Conservation (phyloP, 2,113 vertebrate species). For the Vicugna pacos region DNA sequence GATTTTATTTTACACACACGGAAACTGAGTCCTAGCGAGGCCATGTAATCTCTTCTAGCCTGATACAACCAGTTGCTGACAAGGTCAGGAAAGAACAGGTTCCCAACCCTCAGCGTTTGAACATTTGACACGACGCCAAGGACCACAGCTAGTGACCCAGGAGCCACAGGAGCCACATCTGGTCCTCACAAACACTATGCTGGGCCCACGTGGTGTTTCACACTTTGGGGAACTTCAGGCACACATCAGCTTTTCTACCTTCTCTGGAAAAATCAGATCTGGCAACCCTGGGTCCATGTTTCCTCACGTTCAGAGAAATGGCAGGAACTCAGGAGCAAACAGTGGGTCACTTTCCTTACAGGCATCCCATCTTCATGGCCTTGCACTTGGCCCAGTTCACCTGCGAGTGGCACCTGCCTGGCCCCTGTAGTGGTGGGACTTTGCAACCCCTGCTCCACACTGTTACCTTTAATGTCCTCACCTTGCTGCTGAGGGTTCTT, state of each 20-base stretch:
- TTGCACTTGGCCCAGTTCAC: background rate
- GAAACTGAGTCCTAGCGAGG: background rate
- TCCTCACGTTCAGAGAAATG: background rate
- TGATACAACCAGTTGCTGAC: background rate
- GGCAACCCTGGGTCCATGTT: background rate
- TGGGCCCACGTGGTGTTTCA: background rate
- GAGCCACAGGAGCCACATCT: background rate
- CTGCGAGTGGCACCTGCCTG: background rate
- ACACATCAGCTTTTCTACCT: background rate
- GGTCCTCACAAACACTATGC: background rate
- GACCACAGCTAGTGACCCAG: background rate
- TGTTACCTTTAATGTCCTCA: background rate
- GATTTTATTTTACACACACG: background rate
- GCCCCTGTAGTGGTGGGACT: fast-evolving
- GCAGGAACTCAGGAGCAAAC: background rate
- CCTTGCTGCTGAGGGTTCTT: background rate
- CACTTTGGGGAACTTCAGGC: background rate
- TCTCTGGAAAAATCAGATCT: background rate
- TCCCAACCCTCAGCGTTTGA: no score
- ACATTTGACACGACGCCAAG: background rate
- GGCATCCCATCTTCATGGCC: fast-evolving
- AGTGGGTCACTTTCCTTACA: background rate
- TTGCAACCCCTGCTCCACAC: background rate
- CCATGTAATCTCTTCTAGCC: background rate
- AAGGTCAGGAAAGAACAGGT: background rate